Conservation (phyloP, 2,888 invertebrate genomes). For the Xanthorhoe designata region DNA sequence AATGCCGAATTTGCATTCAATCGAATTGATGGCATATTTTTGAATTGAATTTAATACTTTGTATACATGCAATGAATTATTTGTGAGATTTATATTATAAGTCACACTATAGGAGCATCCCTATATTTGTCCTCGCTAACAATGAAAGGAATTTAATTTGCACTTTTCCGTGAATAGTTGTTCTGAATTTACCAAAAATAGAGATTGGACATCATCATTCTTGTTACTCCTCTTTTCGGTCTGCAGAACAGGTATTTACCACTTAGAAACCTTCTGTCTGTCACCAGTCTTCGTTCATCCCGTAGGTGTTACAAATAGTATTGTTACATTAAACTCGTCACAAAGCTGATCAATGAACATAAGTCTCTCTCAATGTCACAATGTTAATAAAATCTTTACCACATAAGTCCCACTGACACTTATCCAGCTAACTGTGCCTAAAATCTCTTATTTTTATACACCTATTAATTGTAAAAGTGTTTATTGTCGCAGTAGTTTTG, state of each 20-base stretch:
- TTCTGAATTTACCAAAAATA: too few relatives aligned
- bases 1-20: slow-evolving; percentile 48
- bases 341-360: slow-evolving; percentile 21
- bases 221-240: too few relatives aligned
- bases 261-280: neutral
- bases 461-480: too few relatives aligned
- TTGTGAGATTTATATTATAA: slow-evolving; percentile 26
- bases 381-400: slow-evolving; percentile 9
- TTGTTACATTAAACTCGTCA: slow-evolving; percentile 10
- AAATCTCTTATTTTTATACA: too few relatives aligned
- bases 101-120: slow-evolving; percentile 19
- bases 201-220: too few relatives aligned
- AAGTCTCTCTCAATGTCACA: slow-evolving; percentile 23
- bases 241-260: too few relatives aligned
- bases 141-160: neutral
- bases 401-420: slow-evolving; percentile 1
- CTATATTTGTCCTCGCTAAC: slow-evolving; percentile 1
- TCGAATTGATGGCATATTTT: slow-evolving; percentile 41
- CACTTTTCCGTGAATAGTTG: too few relatives aligned
- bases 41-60: slow-evolving; percentile 41
- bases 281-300: neutral
- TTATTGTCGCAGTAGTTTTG: too few relatives aligned
- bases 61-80: slow-evolving; percentile 21
- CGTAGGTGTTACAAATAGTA: slow-evolving; percentile 8
- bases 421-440: neutral